phyloP scores from a whole-genome alignment of 2,797 vertebrate species.

The Anguilla marmorata region DNA sequence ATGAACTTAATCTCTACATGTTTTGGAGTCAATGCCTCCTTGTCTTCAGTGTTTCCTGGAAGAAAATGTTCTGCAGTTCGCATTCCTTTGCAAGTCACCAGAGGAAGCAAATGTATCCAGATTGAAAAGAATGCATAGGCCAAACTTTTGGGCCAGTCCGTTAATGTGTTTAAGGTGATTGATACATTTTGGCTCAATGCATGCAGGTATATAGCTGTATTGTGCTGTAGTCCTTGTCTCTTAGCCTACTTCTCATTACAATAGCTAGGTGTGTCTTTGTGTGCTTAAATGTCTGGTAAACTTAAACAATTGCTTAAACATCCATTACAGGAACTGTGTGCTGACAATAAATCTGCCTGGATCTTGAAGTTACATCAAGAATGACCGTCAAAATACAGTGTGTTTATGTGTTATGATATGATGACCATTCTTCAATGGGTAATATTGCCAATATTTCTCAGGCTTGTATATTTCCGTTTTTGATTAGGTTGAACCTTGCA shows the following conservation, averaged over 20 bases:
- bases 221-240: background rate
- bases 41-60: background rate
- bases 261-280: background rate
- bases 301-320: background rate
- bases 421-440: background rate
- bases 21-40: background rate
- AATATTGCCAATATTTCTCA: background rate
- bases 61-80: background rate
- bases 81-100: background rate
- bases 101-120: background rate
- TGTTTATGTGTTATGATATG: background rate
- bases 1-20: background rate
- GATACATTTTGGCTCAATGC: background rate
- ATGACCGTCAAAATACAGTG: background rate
- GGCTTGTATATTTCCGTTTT: background rate
- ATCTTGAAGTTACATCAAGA: background rate
- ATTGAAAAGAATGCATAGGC: background rate
- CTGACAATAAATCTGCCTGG: background rate
- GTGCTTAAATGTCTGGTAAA: background rate
- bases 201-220: background rate
- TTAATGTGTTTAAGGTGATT: background rate
- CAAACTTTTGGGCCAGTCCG: background rate
- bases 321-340: background rate
- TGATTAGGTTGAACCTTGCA: background rate
- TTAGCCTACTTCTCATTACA: background rate